A percentile compares a stretch with the other conserved stretches of the same genome.
phyloP scores from a whole-genome alignment of 37 sponge, comb jelly and placozoan species.

The Mnemiopsis leidyi region DNA sequence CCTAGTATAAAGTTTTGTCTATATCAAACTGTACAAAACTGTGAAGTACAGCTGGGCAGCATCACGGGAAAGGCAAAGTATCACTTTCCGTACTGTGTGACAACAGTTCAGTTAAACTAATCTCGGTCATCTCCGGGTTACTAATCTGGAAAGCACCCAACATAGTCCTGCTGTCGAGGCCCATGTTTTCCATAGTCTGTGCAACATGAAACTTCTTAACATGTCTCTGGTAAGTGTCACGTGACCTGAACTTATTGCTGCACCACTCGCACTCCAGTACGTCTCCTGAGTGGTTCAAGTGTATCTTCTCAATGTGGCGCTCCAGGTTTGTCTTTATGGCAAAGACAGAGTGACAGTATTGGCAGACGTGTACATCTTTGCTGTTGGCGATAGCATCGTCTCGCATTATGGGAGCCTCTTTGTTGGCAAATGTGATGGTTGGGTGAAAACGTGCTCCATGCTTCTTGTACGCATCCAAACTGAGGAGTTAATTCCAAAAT shows the following conservation, averaged over 20 bases:
- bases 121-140: slow-evolving; percentile 14
- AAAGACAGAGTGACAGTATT: neutral
- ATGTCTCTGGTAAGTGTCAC: slow-evolving; percentile 38
- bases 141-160: neutral
- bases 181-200: neutral
- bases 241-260: slow-evolving; percentile 32
- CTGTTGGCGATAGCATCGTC: neutral
- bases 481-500: no score
- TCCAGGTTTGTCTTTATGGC: slow-evolving; percentile 13
- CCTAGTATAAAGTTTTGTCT: no score
- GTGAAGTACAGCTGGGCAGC: no score
- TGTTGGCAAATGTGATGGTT: neutral
- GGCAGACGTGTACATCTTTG: neutral
- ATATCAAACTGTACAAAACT: no score
- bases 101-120: slow-evolving; percentile 51
- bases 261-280: slow-evolving; percentile 4
- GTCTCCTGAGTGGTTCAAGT: neutral
- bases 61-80: neutral
- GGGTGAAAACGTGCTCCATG: slow-evolving; percentile 63
- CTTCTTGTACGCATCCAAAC: slow-evolving; percentile 62
- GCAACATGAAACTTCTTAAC: slow-evolving; percentile 31
- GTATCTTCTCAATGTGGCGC: slow-evolving; percentile 21
- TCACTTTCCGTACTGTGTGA: slow-evolving; percentile 8
- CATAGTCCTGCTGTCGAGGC: neutral
- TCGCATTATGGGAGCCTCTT: neutral